Conservation (phyloP, 1,140 invertebrate genomes). For the Planococcus citri region DNA sequence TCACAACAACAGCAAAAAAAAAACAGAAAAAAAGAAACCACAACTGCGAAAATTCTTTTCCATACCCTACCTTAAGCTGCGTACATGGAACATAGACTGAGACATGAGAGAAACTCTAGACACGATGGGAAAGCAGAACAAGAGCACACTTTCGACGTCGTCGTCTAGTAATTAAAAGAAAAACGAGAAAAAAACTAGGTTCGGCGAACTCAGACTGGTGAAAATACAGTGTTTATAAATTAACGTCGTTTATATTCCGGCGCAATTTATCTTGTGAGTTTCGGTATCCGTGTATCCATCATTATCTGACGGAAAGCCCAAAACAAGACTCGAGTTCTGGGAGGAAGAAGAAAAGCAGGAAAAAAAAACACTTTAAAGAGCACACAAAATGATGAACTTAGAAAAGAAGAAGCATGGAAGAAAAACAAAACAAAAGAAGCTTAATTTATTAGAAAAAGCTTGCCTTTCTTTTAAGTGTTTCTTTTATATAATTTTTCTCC, state of each 20-base stretch:
- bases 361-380: neutral
- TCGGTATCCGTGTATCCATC: neutral
- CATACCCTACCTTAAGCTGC: no score
- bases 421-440: conserved; percentile 16
- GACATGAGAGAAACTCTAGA: no score
- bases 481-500: conserved; percentile 15
- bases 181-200: neutral
- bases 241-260: neutral
- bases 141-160: neutral
- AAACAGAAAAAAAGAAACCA: no score
- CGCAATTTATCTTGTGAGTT: neutral
- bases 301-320: conserved; percentile 1
- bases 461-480: conserved; percentile 16
- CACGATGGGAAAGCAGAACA: no score
- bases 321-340: neutral
- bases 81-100: no score
- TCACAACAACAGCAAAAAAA: no score
- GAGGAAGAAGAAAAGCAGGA: neutral
- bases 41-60: no score
- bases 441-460: conserved; percentile 18
- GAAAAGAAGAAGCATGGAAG: neutral
- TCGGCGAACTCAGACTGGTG: neutral
- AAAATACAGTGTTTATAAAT: neutral
- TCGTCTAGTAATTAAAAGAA: no score
- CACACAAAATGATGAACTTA: neutral